phyloP scores from a whole-genome alignment of 2,888 invertebrate genomes.

The Macrophya annulata region DNA sequence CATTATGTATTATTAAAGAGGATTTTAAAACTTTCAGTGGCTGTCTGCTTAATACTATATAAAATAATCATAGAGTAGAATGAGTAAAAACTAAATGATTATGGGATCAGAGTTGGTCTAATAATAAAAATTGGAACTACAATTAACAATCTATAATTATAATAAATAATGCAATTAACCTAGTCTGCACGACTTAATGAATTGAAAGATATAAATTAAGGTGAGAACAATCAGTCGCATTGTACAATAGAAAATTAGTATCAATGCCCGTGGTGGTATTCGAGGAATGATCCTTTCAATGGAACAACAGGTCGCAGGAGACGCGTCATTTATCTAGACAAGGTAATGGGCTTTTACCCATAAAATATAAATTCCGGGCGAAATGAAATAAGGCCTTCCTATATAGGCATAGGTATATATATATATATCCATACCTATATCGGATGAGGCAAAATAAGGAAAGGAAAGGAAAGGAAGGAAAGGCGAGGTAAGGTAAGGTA shows the following conservation, averaged over 20 bases:
- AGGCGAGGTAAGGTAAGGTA: neutral
- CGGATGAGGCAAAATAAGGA: conserved; percentile 32
- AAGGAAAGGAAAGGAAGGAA: neutral
- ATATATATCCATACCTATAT: neutral
- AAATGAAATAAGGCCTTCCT: conserved; percentile 48
- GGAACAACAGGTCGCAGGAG: conserved; percentile 50
- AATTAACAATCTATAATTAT: neutral
- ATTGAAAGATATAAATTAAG: conserved; percentile 49
- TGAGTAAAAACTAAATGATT: neutral
- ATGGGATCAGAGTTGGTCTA: neutral
- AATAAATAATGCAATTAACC: conserved; percentile 9
- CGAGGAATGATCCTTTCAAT: conserved; percentile 51
- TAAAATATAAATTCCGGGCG: conserved; percentile 50
- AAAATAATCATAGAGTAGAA: neutral
- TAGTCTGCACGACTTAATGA: neutral
- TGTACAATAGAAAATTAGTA: conserved; percentile 51
- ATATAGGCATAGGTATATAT: neutral
- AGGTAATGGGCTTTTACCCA: conserved; percentile 45
- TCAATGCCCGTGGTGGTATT: conserved; percentile 40
- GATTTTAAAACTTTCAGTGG: neutral
- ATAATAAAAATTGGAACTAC: neutral
- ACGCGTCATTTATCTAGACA: conserved; percentile 50
- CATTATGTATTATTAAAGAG: conserved; percentile 13
- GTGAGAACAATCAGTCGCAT: conserved; percentile 35
- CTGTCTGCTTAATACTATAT: neutral